phyloP scores from a whole-genome alignment of 2,113 vertebrate genomes.

The Pseudorectes ferrugineus region DNA sequence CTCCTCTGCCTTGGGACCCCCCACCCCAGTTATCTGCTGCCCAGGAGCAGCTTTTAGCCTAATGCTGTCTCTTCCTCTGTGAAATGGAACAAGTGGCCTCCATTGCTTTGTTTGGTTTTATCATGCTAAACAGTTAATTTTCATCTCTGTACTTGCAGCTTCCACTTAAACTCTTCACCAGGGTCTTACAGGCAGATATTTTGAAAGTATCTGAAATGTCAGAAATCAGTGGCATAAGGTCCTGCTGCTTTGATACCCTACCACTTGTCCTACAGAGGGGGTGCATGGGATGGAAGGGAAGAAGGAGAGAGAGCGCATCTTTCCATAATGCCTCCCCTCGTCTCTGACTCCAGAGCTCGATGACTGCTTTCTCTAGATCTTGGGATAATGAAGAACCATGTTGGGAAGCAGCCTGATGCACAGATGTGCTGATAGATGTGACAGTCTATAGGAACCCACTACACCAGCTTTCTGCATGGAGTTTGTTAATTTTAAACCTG shows the following conservation, averaged over 20 bases:
- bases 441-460: neutral
- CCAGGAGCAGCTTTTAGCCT: neutral
- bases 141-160: neutral
- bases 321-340: neutral
- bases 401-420: neutral
- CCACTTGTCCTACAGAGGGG: neutral
- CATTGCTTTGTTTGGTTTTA: neutral
- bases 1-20: neutral
- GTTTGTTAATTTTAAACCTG: slow-evolving; percentile 32
- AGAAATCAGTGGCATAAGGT: neutral
- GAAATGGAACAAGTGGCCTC: neutral
- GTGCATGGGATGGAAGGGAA: neutral
- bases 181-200: neutral
- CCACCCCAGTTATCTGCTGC: neutral
- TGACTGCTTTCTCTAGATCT: neutral
- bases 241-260: neutral
- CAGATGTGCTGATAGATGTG: neutral
- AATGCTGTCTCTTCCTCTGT: neutral
- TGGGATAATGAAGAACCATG: neutral
- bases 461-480: neutral
- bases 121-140: neutral
- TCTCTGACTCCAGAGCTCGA: neutral
- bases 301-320: neutral
- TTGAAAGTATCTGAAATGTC: neutral
- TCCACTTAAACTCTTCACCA: neutral